Percentiles rank a stretch among this genome's conserved stretches.
phyloP scores from a whole-genome alignment of 2,888 invertebrate genomes.

The Sesamia inferens region DNA sequence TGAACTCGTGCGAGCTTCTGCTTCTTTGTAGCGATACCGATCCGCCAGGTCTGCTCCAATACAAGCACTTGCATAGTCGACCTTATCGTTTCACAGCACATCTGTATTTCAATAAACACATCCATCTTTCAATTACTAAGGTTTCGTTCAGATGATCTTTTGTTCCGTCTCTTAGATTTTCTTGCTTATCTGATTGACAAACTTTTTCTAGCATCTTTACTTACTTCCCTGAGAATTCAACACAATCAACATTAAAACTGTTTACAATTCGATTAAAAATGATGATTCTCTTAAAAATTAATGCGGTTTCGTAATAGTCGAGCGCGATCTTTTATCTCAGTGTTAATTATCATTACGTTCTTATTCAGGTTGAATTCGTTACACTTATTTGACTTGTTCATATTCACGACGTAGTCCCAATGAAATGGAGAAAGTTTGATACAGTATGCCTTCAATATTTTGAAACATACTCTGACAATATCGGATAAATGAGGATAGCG shows the following conservation, averaged over 20 bases:
- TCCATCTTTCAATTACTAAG: slow-evolving; percentile 23
- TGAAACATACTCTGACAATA: not conserved
- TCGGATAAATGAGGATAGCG: not conserved
- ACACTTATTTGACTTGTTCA: slow-evolving; percentile 47
- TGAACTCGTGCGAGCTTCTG: slow-evolving; percentile 83
- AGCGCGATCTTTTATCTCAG: slow-evolving; percentile 62
- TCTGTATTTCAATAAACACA: slow-evolving; percentile 40
- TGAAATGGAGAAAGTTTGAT: slow-evolving; percentile 53
- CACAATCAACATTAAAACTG: slow-evolving; percentile 51
- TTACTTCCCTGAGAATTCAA: slow-evolving; percentile 77
- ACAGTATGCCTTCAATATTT: slow-evolving; percentile 26
- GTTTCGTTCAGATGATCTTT: slow-evolving; percentile 59
- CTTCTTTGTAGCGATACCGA: slow-evolving; percentile 69
- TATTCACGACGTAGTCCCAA: not conserved
- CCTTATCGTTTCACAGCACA: slow-evolving; percentile 67
- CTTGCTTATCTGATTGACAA: slow-evolving; percentile 38
- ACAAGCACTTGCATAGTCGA: slow-evolving; percentile 60
- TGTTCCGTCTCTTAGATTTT: slow-evolving; percentile 62
- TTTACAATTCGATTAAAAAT: slow-evolving; percentile 64
- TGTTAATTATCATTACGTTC: slow-evolving; percentile 76
- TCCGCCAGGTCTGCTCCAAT: slow-evolving; percentile 55
- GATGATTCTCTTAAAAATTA: slow-evolving; percentile 58
- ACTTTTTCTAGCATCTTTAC: slow-evolving; percentile 59
- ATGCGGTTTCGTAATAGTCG: slow-evolving; percentile 65
- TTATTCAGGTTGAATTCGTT: slow-evolving; percentile 58